Percentiles rank a stretch among this genome's conserved stretches.
Conservation (phyloP, 2,888 invertebrate species). For the Drosophila austrosaltans region DNA sequence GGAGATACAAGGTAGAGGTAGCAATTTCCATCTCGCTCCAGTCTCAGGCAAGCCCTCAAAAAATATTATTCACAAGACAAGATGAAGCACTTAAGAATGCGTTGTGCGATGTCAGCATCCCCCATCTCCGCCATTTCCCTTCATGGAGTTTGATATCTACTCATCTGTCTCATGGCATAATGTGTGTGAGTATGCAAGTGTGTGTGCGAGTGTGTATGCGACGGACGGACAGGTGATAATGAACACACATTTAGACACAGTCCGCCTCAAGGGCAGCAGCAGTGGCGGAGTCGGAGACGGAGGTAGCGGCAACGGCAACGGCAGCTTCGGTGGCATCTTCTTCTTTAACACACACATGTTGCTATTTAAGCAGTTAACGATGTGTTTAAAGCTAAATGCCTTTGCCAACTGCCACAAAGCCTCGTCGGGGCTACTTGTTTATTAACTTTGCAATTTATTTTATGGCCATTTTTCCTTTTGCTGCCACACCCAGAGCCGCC, state of each 20-base stretch:
- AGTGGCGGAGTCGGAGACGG: not conserved
- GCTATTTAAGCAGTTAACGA: conserved; percentile 77
- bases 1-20: conserved; percentile 34
- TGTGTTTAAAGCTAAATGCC: conserved; percentile 76
- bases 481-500: not conserved
- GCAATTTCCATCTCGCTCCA: conserved; percentile 35
- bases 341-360: conserved; percentile 49
- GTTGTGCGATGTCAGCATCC: conserved; percentile 62
- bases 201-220: not conserved
- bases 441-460: conserved; percentile 76
- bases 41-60: conserved; percentile 41
- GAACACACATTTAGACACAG: conserved; percentile 61
- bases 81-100: conserved; percentile 78
- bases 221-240: conserved; percentile 71
- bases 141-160: conserved; percentile 32
- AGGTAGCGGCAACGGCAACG: not conserved
- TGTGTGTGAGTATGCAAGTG: conserved; percentile 7
- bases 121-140: conserved; percentile 21
- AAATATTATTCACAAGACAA: conserved; percentile 74
- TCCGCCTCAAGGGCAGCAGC: conserved; percentile 7
- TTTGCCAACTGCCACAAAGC: conserved; percentile 53
- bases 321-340: not conserved
- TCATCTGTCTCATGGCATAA: conserved; percentile 13
- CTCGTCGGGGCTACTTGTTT: conserved; percentile 56
- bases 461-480: conserved; percentile 56